Evolutionary conservation across 2,113 vertebrate genomes (phyloP).

Genomic region (Rhabdornis inornatus): DNA sequence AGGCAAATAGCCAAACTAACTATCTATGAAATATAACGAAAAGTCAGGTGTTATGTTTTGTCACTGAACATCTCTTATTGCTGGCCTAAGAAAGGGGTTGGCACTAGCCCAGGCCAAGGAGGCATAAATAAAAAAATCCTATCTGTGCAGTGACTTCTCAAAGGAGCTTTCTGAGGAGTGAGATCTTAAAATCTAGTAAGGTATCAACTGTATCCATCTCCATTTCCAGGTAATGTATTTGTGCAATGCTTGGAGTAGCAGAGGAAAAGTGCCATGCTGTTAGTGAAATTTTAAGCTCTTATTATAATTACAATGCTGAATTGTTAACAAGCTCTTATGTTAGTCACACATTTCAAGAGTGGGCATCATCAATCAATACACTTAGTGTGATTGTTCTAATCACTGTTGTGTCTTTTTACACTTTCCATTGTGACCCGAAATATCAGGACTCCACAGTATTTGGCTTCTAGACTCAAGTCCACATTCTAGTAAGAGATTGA

Average conservation of each 20-base stretch:
- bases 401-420: not conserved
- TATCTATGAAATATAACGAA: not conserved
- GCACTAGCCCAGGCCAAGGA: not conserved
- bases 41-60: not conserved
- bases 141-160: not conserved
- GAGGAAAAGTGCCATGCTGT: not conserved
- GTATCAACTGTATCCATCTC: not conserved
- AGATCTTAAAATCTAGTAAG: not conserved
- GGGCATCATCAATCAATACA: not conserved
- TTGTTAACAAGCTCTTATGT: not conserved
- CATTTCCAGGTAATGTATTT: not conserved
- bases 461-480: not conserved
- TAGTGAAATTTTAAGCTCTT: not conserved
- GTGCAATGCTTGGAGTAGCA: not conserved
- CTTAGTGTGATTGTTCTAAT: not conserved
- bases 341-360: not conserved
- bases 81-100: not conserved
- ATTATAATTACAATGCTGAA: not conserved
- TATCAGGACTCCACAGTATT: not conserved
- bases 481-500: not conserved
- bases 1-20: not conserved
- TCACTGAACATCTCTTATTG: not conserved
- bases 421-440: not conserved
- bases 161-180: not conserved
- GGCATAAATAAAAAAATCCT: not conserved